A percentile compares a stretch with the other conserved stretches of the same genome.
Evolutionary conservation across 2,797 vertebrate genomes (phyloP).

Genomic region (Sus cebifrons): DNA sequence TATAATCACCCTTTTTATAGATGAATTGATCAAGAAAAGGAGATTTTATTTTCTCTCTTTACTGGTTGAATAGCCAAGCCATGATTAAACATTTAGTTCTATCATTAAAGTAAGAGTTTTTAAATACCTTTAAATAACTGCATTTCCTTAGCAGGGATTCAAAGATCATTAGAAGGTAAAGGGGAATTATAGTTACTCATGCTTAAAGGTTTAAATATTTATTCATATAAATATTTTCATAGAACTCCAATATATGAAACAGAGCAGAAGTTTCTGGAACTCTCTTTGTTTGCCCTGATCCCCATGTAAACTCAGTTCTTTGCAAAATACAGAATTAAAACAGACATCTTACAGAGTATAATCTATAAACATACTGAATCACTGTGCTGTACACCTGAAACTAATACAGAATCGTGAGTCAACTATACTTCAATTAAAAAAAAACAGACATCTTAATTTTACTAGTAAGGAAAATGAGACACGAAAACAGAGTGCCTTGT

Average conservation of each 20-base stretch:
- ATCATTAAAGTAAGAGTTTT: neutral
- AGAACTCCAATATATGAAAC: neutral
- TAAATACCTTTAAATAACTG: neutral
- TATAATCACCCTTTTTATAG: neutral
- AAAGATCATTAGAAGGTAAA: neutral
- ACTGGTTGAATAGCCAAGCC: neutral
- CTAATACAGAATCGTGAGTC: neutral
- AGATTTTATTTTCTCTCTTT: neutral
- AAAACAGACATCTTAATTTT: conserved; percentile 25
- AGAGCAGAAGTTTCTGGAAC: neutral
- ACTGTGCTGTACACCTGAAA: neutral
- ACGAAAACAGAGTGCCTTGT: neutral
- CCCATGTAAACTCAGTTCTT: neutral
- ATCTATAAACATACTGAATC: neutral
- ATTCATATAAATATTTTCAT: neutral
- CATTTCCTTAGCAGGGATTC: neutral
- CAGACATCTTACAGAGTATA: neutral
- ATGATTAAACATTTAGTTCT: neutral
- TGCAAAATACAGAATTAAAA: conserved; percentile 21
- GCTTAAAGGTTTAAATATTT: neutral
- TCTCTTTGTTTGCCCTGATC: neutral
- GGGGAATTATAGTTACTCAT: neutral
- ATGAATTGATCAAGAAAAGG: neutral
- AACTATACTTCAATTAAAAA: neutral
- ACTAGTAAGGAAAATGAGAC: neutral